Evolutionary conservation across 2,113 vertebrate species (phyloP).

Genomic region (Notarius lentiginosus): DNA sequence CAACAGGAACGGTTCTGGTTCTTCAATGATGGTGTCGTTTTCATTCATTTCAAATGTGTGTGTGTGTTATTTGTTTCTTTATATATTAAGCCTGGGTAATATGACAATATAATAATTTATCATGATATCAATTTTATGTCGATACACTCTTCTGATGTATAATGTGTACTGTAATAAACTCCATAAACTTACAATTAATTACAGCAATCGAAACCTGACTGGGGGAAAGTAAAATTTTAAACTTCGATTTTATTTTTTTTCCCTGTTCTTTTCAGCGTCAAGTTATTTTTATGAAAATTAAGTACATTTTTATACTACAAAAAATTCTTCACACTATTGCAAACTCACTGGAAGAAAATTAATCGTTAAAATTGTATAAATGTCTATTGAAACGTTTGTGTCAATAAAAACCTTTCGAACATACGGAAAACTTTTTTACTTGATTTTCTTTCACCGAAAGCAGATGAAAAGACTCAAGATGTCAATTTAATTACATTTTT

Average conservation of each 20-base stretch:
- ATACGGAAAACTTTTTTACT: too few relatives aligned
- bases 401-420: background rate
- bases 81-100: background rate
- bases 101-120: background rate
- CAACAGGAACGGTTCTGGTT: conserved; percentile 53
- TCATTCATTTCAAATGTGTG: background rate
- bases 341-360: background rate
- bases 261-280: background rate
- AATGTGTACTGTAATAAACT: background rate
- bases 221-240: too few relatives aligned
- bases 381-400: background rate
- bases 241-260: background rate
- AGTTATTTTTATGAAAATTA: background rate
- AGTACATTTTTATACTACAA: background rate
- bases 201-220: background rate
- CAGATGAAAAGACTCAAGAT: background rate
- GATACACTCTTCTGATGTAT: background rate
- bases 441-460: background rate
- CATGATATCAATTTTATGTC: background rate
- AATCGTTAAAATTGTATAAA: background rate
- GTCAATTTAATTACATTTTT: background rate
- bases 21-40: background rate
- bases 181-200: background rate
- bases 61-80: background rate
- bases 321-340: background rate